Conservation (phyloP, 2,797 vertebrate species). For the Echeneis naucrates region DNA sequence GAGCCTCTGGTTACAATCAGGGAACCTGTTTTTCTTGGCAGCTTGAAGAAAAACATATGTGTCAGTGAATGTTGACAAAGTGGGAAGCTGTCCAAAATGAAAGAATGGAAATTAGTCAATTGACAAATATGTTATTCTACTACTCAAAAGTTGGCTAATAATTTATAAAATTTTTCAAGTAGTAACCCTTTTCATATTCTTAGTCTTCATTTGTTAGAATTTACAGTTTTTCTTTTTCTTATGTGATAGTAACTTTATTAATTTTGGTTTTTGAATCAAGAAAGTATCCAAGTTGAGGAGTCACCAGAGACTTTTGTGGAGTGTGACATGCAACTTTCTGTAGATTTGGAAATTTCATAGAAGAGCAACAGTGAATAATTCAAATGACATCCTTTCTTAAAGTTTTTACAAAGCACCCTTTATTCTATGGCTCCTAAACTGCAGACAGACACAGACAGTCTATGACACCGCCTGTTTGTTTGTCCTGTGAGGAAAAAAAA, state of each 20-base stretch:
- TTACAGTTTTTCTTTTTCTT: background rate
- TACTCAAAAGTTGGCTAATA: no score
- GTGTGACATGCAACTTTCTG: background rate
- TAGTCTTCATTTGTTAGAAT: background rate
- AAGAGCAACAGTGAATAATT: constrained; percentile 5
- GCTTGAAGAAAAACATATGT: no score
- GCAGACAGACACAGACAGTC: constrained; percentile 49
- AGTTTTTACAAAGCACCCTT: constrained; percentile 9
- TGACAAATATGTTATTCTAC: no score
- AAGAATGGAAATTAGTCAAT: no score
- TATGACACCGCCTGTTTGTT: constrained; percentile 35
- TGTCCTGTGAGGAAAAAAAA: constrained; percentile 43
- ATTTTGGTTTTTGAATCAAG: accelerated
- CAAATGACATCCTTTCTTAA: constrained; percentile 13
- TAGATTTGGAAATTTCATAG: background rate
- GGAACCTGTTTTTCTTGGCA: background rate
- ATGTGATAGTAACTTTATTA: background rate
- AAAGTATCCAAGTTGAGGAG: background rate
- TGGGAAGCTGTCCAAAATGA: no score
- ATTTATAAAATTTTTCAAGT: background rate
- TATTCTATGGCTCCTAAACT: constrained; percentile 24
- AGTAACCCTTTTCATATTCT: background rate
- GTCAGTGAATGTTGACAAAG: no score
- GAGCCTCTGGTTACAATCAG: background rate
- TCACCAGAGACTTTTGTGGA: background rate